phyloP scores from a whole-genome alignment of 2,113 vertebrate species.

The Natator depressus region DNA sequence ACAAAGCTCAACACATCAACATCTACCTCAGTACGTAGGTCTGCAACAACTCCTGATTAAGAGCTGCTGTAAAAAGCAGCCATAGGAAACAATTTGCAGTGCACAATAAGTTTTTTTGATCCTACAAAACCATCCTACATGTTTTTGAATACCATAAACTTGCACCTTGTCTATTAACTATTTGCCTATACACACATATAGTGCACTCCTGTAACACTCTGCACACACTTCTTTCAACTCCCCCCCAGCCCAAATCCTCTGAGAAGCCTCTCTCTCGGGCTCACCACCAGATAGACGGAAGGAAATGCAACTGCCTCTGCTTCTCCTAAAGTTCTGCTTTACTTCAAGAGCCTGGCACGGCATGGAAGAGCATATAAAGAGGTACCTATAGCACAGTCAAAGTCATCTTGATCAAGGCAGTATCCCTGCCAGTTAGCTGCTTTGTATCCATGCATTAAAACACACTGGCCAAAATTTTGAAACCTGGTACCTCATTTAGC shows the following conservation, averaged over 20 bases:
- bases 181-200: background rate
- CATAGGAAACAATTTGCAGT: background rate
- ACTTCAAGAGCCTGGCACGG: background rate
- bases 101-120: rapidly evolving
- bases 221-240: background rate
- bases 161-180: background rate
- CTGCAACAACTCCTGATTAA: background rate
- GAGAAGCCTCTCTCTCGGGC: background rate
- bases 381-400: background rate
- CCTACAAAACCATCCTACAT: background rate
- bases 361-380: background rate
- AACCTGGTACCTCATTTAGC: background rate
- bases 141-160: background rate
- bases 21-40: background rate
- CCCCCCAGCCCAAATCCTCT: background rate
- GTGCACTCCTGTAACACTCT: background rate
- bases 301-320: background rate
- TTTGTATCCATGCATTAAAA: background rate
- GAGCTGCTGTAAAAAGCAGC: background rate
- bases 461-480: background rate
- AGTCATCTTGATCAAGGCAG: background rate
- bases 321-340: background rate
- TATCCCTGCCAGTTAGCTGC: background rate
- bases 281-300: background rate
- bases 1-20: background rate